These are phyloP conservation scores for Lepidostoma basale DNA, from an alignment of 1,140 invertebrate species.

Conservation along the genomic window DNA sequence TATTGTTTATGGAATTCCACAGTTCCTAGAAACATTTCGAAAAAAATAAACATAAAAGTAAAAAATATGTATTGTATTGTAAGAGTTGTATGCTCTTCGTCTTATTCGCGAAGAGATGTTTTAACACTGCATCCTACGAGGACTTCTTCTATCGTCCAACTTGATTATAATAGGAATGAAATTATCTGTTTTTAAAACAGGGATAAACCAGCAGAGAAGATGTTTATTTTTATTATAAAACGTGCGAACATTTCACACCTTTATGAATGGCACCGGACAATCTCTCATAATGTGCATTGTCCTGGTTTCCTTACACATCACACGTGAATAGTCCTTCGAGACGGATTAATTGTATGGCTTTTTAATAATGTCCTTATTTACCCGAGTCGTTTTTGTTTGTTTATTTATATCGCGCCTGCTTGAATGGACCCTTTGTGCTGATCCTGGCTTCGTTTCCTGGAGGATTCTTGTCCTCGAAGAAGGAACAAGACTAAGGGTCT, in stretches of 20 bases:
- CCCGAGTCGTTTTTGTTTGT: slow-evolving; percentile 18
- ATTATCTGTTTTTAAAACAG: no score
- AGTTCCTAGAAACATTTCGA: no score
- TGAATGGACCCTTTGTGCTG: background rate
- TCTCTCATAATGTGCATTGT: slow-evolving; percentile 7
- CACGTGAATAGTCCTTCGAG: background rate
- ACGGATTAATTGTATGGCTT: background rate
- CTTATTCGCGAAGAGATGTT: no score
- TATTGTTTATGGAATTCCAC: no score
- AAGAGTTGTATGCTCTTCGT: no score
- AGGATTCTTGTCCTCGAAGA: background rate
- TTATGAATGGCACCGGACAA: background rate
- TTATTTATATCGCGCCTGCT: slow-evolving; percentile 18
- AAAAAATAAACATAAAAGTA: no score
- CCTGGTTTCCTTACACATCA: background rate
- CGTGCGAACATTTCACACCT: slow-evolving; percentile 25
- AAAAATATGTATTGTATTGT: no score
- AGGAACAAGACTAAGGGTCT: no score
- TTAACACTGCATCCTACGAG: no score
- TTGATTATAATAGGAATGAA: no score
- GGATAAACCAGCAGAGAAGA: no score
- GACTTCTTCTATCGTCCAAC: no score
- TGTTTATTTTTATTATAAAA: background rate
- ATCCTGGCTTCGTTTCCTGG: background rate
- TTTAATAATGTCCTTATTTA: slow-evolving; percentile 29